Evolutionary conservation across 2,888 invertebrate species (phyloP), one percentile per base, ranked within the genome.

Genomic region (Aethes cnicana): DNA sequence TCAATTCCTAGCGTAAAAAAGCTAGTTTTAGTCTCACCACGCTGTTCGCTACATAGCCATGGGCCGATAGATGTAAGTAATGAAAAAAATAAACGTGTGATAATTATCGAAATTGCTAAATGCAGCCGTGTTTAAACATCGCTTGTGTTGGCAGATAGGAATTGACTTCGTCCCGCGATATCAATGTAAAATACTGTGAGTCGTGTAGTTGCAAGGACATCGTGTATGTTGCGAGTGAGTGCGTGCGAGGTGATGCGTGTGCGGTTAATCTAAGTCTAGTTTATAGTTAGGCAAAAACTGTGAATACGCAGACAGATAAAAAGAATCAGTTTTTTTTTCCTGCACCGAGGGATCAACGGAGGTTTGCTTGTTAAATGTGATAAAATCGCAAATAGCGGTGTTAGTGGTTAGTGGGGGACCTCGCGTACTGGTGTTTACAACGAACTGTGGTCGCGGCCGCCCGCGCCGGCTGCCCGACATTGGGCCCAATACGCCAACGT

Each of bases 241-340:
- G 76, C 71, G 75, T 63, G 75, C 67, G 69, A 57, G 58, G 58
- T 54, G 58, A 60, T 60, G 66, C 64, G 72, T 67, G 75, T 66
- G 68, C 67, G 63, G 64, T 58, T 72, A 72, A 73, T 74, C 74
- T 86, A 88, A 87, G 86, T 79, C 74, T 88, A 89, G 88, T 77
- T 74, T 78, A 77, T 89, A 89, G 88, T 86, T 89, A 89, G 89
- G 89, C 81, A 74, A 84, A 84, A 81, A 78, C 79, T 78, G 81
- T 80, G 77, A 79, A 74, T 64, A 64, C 74, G 77, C 75, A 73
- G 73, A 74, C 77, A 69, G 70, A 74, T 53, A 57, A 62, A 60
- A 64, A 68, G 71, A 70, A 74, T 69, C 66, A 73, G 71, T 71
- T 68, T 81, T 81, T 77, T 72, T 80, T 81, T 78, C 71, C 76